Conservation (phyloP, 2,797 vertebrate species). For the Sebastes dallii region DNA sequence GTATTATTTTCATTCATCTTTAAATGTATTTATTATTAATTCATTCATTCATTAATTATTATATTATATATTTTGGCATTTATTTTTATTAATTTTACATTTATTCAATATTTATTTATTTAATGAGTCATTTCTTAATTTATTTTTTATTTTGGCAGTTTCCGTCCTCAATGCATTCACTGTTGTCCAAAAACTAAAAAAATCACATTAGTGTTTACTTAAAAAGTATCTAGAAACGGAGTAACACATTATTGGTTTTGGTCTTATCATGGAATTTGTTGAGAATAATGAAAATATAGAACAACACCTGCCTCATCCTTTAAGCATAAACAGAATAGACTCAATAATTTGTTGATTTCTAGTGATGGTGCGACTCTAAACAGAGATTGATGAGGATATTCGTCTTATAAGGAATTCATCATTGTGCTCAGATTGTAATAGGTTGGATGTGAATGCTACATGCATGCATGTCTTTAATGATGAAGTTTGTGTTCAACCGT, state of each 20-base stretch:
- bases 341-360: background rate
- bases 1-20: no score
- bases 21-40: no score
- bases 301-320: no score
- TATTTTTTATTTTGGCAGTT: no score
- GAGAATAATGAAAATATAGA: background rate
- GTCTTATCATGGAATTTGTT: background rate
- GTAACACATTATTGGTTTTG: background rate
- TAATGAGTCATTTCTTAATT: no score
- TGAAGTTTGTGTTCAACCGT: background rate
- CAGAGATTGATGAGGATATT: background rate
- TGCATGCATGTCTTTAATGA: background rate
- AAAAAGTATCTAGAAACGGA: background rate
- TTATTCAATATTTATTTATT: no score
- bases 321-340: background rate
- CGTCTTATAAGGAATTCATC: background rate
- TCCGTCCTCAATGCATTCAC: fast-evolving
- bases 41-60: no score
- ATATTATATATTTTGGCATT: no score
- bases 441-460: background rate
- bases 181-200: no score
- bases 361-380: no score
- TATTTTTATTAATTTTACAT: no score
- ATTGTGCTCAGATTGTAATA: background rate
- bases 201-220: no score